Evolutionary conservation across 2,888 invertebrate genomes (phyloP).

Genomic region (Plusia festucae): DNA sequence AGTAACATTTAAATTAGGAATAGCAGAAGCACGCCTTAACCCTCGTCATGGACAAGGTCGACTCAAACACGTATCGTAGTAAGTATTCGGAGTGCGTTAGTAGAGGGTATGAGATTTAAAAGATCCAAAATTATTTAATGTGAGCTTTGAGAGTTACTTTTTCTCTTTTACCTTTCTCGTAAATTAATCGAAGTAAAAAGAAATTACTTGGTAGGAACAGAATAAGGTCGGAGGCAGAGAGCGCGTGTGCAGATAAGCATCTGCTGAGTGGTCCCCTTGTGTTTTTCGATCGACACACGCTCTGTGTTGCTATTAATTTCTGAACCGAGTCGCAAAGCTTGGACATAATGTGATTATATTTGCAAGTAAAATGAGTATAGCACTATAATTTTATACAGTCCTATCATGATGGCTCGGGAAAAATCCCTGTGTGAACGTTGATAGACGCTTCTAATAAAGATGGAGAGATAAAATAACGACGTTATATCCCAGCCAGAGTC

Average conservation of each 20-base stretch:
- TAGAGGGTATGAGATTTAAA: not conserved
- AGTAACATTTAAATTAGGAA: constrained; percentile 11
- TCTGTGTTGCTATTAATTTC: constrained; percentile 87
- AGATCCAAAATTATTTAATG: too few relatives aligned
- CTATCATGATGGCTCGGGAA: constrained; percentile 68
- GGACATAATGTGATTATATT: constrained; percentile 87
- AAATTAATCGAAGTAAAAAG: not conserved
- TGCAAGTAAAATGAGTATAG: constrained; percentile 83
- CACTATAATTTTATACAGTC: constrained; percentile 74
- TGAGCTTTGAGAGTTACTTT: too few relatives aligned
- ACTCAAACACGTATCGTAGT: constrained; percentile 5
- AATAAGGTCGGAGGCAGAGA: constrained; percentile 67
- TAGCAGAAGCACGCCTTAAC: not conserved
- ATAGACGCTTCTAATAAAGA: constrained; percentile 62
- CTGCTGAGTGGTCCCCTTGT: constrained; percentile 88
- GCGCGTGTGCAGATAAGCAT: constrained; percentile 86
- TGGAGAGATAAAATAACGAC: constrained; percentile 48
- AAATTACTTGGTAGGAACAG: constrained; percentile 65
- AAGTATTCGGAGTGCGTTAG: too few relatives aligned
- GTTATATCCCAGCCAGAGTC: constrained; percentile 30
- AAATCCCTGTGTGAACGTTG: constrained; percentile 67
- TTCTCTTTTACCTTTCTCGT: not conserved
- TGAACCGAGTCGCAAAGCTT: constrained; percentile 84
- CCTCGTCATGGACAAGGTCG: not conserved
- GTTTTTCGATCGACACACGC: constrained; percentile 82